Evolutionary conservation across 2,888 invertebrate genomes (phyloP).

Genomic region (Plutella xylostella): DNA sequence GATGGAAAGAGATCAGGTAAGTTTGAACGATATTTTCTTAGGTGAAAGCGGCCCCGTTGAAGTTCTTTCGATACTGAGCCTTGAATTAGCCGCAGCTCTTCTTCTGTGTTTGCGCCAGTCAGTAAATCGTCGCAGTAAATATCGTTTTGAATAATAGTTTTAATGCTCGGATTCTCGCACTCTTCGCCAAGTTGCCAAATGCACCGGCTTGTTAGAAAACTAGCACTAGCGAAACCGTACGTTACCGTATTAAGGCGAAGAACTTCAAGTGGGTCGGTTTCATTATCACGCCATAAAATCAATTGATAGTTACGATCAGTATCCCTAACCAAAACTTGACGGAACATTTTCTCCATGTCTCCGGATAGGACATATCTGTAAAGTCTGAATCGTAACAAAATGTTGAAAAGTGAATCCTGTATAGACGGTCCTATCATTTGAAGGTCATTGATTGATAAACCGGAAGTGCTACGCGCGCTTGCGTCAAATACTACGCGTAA

Average conservation of each 20-base stretch:
- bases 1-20: neutral
- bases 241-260: constrained; percentile 5
- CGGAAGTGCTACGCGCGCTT: constrained; percentile 17
- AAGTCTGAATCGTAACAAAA: constrained; percentile 2
- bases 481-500: constrained; percentile 22
- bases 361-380: constrained; percentile 4
- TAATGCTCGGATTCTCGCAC: neutral
- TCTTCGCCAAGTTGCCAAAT: constrained; percentile 9
- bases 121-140: constrained; percentile 9
- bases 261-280: constrained; percentile 3
- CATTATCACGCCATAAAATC: constrained; percentile 10
- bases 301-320: constrained; percentile 5
- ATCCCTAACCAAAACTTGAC: neutral
- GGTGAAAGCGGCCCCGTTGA: constrained; percentile 5
- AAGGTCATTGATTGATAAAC: constrained; percentile 10
- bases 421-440: constrained; percentile 9
- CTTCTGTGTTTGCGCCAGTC: constrained; percentile 1
- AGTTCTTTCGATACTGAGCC: constrained; percentile 2
- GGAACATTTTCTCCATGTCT: constrained; percentile 20
- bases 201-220: constrained; percentile 2
- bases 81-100: neutral
- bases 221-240: constrained; percentile 7
- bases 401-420: constrained; percentile 7
- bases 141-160: constrained; percentile 7
- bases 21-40: constrained; percentile 13